A percentile compares a stretch with the other conserved stretches of the same genome.
phyloP scores from a whole-genome alignment of 2,797 vertebrate genomes.

The Luscinia megarhynchos region DNA sequence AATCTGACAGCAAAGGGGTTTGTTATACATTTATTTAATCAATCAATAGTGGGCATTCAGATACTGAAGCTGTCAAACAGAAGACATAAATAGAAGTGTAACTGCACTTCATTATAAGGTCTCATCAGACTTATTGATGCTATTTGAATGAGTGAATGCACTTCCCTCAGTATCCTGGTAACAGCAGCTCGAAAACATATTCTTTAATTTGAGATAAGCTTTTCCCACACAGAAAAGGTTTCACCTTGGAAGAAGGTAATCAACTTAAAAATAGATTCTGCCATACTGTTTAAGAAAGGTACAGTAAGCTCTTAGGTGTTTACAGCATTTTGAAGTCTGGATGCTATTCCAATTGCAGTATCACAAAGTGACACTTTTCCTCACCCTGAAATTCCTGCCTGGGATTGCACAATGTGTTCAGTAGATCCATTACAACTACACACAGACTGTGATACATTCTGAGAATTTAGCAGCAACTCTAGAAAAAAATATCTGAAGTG shows the following conservation, averaged over 20 bases:
- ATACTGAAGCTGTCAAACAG: not conserved
- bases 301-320: not conserved
- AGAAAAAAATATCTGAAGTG: not conserved
- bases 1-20: constrained; percentile 55
- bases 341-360: not conserved
- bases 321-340: not conserved
- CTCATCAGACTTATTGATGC: constrained; percentile 1
- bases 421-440: not conserved
- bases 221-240: not conserved
- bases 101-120: constrained; percentile 1
- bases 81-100: not conserved
- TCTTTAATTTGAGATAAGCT: not conserved
- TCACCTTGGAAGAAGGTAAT: not conserved
- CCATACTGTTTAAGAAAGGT: not conserved
- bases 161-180: not conserved
- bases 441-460: not conserved
- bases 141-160: not conserved
- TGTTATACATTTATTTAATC: constrained; percentile 45
- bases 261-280: not conserved
- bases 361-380: not conserved
- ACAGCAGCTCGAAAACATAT: not conserved
- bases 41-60: constrained; percentile 53
- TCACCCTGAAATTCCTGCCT: not conserved
- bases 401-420: not conserved
- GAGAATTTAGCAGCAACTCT: not conserved